Evolutionary conservation across 2,797 vertebrate genomes (phyloP).

Genomic region (Vireo griseus): DNA sequence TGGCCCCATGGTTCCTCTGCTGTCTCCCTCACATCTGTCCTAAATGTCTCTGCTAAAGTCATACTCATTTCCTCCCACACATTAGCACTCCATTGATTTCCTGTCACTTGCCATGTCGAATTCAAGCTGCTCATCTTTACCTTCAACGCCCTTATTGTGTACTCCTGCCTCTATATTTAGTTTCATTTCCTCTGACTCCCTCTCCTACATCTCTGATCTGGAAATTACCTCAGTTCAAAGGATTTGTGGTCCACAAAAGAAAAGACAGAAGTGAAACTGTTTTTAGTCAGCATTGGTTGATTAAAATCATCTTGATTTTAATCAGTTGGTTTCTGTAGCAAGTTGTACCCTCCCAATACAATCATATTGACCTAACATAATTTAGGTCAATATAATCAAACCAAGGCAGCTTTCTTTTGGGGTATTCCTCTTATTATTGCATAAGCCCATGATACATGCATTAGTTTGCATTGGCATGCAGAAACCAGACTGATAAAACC

Average conservation of each 20-base stretch:
- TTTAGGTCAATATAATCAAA: neutral
- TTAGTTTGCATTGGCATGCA: neutral
- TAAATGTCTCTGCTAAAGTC: slow-evolving; percentile 33
- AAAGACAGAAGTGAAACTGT: neutral
- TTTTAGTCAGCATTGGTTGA: neutral
- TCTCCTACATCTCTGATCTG: neutral
- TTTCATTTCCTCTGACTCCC: slow-evolving; percentile 36
- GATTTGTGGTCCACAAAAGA: neutral
- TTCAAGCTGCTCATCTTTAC: slow-evolving; percentile 41
- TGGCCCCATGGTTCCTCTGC: neutral
- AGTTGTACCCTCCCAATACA: neutral
- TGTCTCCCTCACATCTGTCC: slow-evolving; percentile 24
- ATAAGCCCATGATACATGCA: neutral
- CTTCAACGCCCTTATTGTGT: neutral
- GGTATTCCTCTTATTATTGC: neutral
- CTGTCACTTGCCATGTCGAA: slow-evolving; percentile 38
- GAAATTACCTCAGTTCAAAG: neutral
- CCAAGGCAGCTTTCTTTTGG: neutral
- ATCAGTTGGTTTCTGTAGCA: neutral
- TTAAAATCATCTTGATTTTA: neutral
- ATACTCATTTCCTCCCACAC: slow-evolving; percentile 7
- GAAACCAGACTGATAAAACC: neutral
- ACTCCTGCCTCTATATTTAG: neutral
- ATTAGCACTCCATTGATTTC: slow-evolving; percentile 33
- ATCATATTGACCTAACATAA: neutral